phyloP scores from a whole-genome alignment of 2,888 invertebrate genomes.

The Dysmachus trigonus region DNA sequence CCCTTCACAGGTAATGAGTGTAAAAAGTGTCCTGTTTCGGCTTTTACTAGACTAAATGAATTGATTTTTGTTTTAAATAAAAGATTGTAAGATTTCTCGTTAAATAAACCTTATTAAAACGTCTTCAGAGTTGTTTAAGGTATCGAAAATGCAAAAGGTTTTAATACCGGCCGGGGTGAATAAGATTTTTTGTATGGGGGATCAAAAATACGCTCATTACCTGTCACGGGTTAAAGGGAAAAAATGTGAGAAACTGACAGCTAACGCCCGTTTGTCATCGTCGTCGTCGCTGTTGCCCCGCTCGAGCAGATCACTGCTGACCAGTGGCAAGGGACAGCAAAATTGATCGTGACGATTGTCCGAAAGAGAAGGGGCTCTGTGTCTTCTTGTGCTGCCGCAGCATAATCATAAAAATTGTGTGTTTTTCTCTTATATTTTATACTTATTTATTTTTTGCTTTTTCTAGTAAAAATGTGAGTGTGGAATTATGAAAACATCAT shows the following conservation, averaged over 20 bases:
- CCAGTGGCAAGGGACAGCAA: neutral
- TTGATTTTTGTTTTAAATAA: no score
- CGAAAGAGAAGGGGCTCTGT: neutral
- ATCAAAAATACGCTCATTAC: no score
- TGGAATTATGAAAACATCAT: conserved; percentile 32
- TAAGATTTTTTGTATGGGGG: no score
- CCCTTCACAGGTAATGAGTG: no score
- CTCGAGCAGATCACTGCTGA: neutral
- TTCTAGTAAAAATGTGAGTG: neutral
- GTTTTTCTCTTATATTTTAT: neutral
- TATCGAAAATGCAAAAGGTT: no score
- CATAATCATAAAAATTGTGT: neutral
- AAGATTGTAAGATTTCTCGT: no score
- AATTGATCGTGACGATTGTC: neutral
- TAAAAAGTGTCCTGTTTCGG: no score
- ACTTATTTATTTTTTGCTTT: neutral
- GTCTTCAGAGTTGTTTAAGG: no score
- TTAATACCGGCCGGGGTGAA: no score
- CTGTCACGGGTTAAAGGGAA: no score
- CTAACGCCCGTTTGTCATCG: conserved; percentile 32
- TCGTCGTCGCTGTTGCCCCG: neutral
- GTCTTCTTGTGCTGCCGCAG: neutral
- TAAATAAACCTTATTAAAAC: no score
- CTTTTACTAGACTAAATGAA: no score
- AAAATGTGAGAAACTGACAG: conserved; percentile 25